Evolutionary conservation across 92 coral and sea anemone genomes (phyloP).

Genomic region (Paragorgia papillata): DNA sequence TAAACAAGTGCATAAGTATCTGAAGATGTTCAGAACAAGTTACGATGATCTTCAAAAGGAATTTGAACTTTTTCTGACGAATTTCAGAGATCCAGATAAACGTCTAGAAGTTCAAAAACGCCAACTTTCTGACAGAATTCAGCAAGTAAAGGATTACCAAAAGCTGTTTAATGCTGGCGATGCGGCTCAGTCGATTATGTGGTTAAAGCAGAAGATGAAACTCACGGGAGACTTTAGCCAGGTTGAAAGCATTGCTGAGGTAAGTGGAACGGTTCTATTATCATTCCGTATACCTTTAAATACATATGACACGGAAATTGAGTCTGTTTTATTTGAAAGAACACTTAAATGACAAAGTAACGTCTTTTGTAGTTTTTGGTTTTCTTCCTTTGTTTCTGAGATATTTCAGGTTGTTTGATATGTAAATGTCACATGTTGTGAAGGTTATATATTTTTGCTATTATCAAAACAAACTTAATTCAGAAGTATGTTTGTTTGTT

Average conservation of each 20-base stretch:
- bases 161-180: constrained; percentile 50
- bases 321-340: too few species aligned
- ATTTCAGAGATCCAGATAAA: neutral
- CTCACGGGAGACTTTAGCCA: constrained; percentile 62
- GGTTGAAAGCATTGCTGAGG: constrained; percentile 60
- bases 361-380: too few species aligned
- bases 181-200: constrained; percentile 63
- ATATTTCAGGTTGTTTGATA: too few species aligned
- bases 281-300: too few species aligned
- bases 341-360: too few species aligned
- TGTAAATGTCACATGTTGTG: too few species aligned
- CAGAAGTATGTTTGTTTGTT: too few species aligned
- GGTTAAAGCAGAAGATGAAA: constrained; percentile 45
- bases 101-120: neutral
- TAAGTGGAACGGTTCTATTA: constrained; percentile 56
- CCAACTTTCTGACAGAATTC: constrained; percentile 35
- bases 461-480: too few species aligned
- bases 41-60: constrained; percentile 46
- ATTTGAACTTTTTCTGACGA: constrained; percentile 36
- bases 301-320: too few species aligned
- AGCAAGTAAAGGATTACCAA: constrained; percentile 56
- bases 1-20: constrained; percentile 48
- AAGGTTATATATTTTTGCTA: too few species aligned
- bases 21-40: constrained; percentile 19
- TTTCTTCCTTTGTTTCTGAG: too few species aligned